Conservation (phyloP, 2,888 invertebrate genomes). For the Drosophila tanythrix region DNA sequence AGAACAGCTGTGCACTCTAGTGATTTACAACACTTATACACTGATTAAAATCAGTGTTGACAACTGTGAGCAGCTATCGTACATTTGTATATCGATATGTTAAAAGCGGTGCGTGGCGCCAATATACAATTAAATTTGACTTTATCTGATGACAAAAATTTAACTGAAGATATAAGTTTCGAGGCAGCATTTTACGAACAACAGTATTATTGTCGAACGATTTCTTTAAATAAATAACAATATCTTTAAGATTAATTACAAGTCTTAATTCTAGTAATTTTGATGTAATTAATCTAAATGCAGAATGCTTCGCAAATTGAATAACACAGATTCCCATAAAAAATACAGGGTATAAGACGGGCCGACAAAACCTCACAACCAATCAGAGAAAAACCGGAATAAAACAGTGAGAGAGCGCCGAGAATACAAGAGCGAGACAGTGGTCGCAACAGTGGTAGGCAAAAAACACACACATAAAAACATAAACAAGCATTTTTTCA, state of each 20-base stretch:
- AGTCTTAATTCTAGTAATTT: background rate
- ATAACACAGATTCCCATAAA: background rate
- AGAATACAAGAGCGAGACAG: constrained; percentile 35
- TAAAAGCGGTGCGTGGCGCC: background rate
- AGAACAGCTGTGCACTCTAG: constrained; percentile 39
- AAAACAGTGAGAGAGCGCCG: constrained; percentile 27
- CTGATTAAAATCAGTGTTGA: background rate
- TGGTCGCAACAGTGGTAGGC: constrained; percentile 35
- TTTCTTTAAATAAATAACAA: background rate
- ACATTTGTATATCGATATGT: constrained; percentile 25
- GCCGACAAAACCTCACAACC: constrained; percentile 17
- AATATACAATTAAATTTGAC: background rate
- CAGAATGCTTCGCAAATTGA: background rate
- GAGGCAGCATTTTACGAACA: background rate
- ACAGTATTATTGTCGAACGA: background rate
- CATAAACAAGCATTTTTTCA: constrained; percentile 77
- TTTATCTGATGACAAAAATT: background rate
- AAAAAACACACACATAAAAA: constrained; percentile 73
- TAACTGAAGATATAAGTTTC: background rate
- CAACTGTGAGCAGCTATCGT: constrained; percentile 12
- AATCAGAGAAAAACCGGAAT: constrained; percentile 60
- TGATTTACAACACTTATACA: constrained; percentile 17
- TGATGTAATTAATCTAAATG: background rate
- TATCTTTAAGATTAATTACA: background rate
- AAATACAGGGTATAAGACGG: constrained; percentile 35